Conservation (phyloP, 2,888 invertebrate species). For the Netelia fuscicornis region DNA sequence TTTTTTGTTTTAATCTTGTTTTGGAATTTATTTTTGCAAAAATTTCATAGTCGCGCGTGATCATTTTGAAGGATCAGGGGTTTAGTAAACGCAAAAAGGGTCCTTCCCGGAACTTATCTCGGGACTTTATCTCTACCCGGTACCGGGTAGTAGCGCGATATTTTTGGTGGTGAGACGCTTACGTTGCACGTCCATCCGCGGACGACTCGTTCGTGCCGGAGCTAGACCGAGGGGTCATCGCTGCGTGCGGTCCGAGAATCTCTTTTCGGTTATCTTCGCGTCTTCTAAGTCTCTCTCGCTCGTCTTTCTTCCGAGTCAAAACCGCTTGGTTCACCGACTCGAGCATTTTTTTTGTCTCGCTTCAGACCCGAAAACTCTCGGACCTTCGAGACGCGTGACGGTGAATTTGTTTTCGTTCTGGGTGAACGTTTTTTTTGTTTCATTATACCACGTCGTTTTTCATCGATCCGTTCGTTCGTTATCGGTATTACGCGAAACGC, state of each 20-base stretch:
- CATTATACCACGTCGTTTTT: neutral
- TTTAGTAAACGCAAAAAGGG: conserved; percentile 18
- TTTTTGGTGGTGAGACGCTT: conserved; percentile 27
- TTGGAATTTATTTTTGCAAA: neutral
- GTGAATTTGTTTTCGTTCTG: no score
- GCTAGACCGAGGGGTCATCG: conserved; percentile 55
- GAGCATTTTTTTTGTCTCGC: neutral
- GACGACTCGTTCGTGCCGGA: neutral
- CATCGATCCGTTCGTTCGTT: neutral
- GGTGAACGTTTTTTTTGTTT: neutral
- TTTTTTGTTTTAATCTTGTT: neutral
- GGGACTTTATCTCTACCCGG: conserved; percentile 31
- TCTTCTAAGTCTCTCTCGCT: conserved; percentile 18
- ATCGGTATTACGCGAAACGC: no score
- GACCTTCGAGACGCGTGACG: no score
- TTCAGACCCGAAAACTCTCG: neutral
- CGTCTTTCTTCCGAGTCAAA: neutral
- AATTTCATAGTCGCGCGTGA: conserved; percentile 9
- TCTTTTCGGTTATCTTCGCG: conserved; percentile 56
- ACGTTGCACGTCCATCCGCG: conserved; percentile 11
- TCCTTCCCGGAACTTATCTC: conserved; percentile 54
- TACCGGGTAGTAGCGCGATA: conserved; percentile 23
- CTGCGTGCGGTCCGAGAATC: conserved; percentile 67
- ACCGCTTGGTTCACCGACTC: neutral
- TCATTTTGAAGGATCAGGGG: conserved; percentile 26